Evolutionary conservation across 2,888 invertebrate species (phyloP), one percentile per base, ranked within the genome.

Genomic region (Netelia virgata): DNA sequence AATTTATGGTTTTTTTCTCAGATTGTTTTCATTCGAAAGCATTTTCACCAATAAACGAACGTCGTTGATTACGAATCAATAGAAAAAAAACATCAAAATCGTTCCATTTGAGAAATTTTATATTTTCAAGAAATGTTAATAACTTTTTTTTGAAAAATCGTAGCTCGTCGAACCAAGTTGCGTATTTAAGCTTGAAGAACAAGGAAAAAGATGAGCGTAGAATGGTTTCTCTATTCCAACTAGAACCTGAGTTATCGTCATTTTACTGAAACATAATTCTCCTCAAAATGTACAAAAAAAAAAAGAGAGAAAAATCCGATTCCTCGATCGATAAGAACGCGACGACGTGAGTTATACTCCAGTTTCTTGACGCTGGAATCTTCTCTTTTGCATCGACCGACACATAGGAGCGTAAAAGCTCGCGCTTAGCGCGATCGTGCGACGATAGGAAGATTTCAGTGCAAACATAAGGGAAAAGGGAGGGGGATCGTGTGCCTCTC

Each of bases 401-500:
- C 50, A n/a, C 16, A 74, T 28, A 20, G 61, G 5, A 14, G 63
- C 11, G 36, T 28, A 50, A 59, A 47, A 50, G 59, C 28, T 61
- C 28, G n/a, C 61, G 23, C 16, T 57, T 16, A 18, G 18, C 10
- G 14, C 18, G 47, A 77, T 77, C 18, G 36, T 16, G 36, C 14
- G 50, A 59, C 68, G 68, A 68, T 76, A 66, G n/a, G 43, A n/a
- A 23, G 18, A 77, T 77, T 77, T 68, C 59, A 68, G 18, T 59
- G 14, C 14, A 68, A 28, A 68, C 76, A 55, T 20, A 20, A n/a
- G 64, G n/a, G 41, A 41, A 36, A 43, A 5, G 5, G 6, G 28
- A 5, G 28, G 28, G 28, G 28, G 6, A 61, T 64, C 36, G 11
- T 20, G 61, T 61, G n/a, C n/a, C 14, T 8, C n/a, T 41, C 41